Evolutionary conservation across 1,140 invertebrate genomes (phyloP).

Genomic region (Heliothis virescens): DNA sequence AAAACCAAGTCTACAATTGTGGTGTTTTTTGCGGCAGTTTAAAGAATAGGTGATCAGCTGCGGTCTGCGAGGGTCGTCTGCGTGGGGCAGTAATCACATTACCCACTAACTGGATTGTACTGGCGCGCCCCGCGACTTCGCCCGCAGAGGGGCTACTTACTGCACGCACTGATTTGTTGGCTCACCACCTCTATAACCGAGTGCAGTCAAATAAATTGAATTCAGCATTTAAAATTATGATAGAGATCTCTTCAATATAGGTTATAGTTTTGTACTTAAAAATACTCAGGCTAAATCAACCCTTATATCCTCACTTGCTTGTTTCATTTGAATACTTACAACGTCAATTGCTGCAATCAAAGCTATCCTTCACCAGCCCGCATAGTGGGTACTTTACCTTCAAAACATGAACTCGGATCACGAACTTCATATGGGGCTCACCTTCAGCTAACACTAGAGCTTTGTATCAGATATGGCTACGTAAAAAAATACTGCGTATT

Average conservation of each 20-base stretch:
- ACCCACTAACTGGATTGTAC: constrained; percentile 2
- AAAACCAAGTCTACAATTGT: no score
- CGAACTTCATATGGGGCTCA: not conserved
- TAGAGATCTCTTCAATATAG: no score
- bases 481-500: not conserved
- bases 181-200: not conserved
- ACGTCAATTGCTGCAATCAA: not conserved
- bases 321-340: not conserved
- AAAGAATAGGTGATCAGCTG: constrained; percentile 26
- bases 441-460: not conserved
- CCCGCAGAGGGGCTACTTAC: not conserved
- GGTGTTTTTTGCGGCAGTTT: constrained; percentile 20
- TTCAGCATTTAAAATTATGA: not conserved
- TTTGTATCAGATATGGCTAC: not conserved
- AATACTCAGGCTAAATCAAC: no score
- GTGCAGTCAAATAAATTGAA: not conserved
- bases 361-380: not conserved
- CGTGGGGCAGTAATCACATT: constrained; percentile 17
- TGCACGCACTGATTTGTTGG: not conserved
- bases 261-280: no score
- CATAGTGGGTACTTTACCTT: not conserved
- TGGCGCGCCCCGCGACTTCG: not conserved
- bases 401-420: not conserved
- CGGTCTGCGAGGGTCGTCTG: not conserved
- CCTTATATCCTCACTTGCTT: not conserved